These are phyloP conservation scores for Athalia circularis DNA, from an alignment of 2,888 invertebrate species.

Conservation along the genomic window DNA sequence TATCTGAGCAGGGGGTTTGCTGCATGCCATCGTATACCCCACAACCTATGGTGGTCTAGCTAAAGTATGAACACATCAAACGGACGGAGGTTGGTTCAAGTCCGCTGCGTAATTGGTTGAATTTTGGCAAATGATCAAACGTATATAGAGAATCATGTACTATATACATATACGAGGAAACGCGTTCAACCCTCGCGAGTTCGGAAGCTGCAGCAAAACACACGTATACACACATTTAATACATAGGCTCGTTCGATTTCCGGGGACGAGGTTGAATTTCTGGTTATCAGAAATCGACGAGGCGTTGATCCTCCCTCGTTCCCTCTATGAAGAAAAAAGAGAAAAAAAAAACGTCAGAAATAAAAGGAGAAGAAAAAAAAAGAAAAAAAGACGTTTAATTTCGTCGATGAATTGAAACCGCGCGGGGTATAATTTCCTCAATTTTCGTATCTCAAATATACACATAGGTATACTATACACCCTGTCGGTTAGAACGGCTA, in stretches of 20 bases:
- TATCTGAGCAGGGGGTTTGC: not conserved
- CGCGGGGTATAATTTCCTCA: too few relatives aligned
- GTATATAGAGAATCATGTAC: not conserved
- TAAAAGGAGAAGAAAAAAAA: too few relatives aligned
- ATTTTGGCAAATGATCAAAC: constrained; percentile 46
- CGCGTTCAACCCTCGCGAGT: constrained; percentile 20
- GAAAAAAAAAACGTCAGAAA: too few relatives aligned
- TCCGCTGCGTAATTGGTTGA: constrained; percentile 39
- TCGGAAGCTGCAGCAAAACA: not conserved
- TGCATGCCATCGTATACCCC: too few relatives aligned
- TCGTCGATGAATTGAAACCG: too few relatives aligned
- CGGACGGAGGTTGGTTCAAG: constrained; percentile 30
- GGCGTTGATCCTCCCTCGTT: too few relatives aligned
- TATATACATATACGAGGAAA: not conserved
- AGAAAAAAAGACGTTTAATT: too few relatives aligned
- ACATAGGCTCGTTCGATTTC: not conserved
- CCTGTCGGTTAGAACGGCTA: too few relatives aligned
- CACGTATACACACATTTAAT: not conserved
- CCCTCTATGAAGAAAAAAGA: too few relatives aligned
- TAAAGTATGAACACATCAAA: constrained; percentile 24
- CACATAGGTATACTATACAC: too few relatives aligned
- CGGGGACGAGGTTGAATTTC: not conserved
- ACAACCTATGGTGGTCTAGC: too few relatives aligned
- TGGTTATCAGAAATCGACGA: not conserved
- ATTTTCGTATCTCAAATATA: too few relatives aligned